phyloP scores from a whole-genome alignment of 1,140 invertebrate species.

The Zophobas morio region DNA sequence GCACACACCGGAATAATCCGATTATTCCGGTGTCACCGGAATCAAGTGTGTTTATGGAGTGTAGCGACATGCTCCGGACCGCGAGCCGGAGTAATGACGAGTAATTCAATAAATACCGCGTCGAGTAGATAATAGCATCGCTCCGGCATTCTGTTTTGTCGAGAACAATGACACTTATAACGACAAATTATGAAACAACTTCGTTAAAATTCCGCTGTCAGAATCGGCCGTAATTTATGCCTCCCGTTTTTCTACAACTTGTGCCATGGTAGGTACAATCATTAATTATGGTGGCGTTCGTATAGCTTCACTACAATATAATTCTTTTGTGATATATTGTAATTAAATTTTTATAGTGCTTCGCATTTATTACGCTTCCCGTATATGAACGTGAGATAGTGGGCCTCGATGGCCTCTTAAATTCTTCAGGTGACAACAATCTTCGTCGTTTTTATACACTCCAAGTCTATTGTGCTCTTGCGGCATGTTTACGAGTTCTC shows the following conservation, averaged over 20 bases:
- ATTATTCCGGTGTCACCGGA: constrained; percentile 35
- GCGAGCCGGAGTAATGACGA: constrained; percentile 47
- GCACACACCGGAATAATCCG: constrained; percentile 19
- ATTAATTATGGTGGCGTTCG: constrained; percentile 57
- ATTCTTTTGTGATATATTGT: constrained; percentile 56
- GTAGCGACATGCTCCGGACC: constrained; percentile 35
- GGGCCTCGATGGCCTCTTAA: constrained; percentile 12
- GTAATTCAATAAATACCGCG: constrained; percentile 55
- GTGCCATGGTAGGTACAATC: constrained; percentile 53
- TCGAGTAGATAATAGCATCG: constrained; percentile 55
- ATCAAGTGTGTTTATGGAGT: constrained; percentile 34
- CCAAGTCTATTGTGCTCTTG: constrained; percentile 1
- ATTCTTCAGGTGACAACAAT: constrained; percentile 30
- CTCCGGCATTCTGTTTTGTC: constrained; percentile 56
- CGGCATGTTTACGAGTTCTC: constrained; percentile 11
- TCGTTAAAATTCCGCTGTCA: constrained; percentile 61
- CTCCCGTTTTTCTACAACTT: constrained; percentile 57
- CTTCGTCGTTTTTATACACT: constrained; percentile 3
- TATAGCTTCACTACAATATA: constrained; percentile 48
- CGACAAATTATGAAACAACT: constrained; percentile 62
- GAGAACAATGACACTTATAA: constrained; percentile 60
- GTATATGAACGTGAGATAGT: constrained; percentile 19
- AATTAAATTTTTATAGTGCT: constrained; percentile 52
- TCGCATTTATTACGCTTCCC: constrained; percentile 36
- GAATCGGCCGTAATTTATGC: constrained; percentile 59